Evolutionary conservation across 2,888 invertebrate genomes (phyloP).

Genomic region (Belgica antarctica): DNA sequence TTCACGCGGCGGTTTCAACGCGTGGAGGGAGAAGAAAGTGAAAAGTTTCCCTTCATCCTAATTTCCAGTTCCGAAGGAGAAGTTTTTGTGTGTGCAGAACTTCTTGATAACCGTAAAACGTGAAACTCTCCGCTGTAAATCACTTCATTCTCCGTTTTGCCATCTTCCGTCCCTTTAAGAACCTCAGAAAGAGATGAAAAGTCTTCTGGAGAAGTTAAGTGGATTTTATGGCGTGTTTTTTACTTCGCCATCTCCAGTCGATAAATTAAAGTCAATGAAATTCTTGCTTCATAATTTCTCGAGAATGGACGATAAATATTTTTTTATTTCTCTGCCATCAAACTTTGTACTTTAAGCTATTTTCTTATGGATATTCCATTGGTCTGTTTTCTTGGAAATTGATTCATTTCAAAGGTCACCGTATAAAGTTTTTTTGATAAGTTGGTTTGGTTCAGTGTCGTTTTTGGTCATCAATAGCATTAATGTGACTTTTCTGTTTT

Average conservation of each 20-base stretch:
- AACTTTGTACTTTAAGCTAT: no score
- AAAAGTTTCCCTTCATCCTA: not conserved
- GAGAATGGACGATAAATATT: not conserved
- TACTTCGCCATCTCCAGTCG: not conserved
- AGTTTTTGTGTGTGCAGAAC: not conserved
- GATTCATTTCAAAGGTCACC: no score
- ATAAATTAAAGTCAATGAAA: not conserved
- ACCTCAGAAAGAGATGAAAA: not conserved
- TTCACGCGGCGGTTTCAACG: not conserved
- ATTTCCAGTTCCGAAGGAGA: not conserved
- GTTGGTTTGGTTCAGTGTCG: no score
- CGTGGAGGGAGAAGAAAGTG: not conserved
- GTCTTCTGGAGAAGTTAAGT: not conserved
- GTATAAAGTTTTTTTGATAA: no score
- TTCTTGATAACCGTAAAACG: slow-evolving; percentile 6
- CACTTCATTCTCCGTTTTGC: not conserved
- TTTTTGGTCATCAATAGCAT: no score
- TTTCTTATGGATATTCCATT: no score
- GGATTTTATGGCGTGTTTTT: not conserved
- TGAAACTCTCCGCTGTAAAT: not conserved
- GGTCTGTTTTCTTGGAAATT: no score
- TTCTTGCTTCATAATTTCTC: not conserved
- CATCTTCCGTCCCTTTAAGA: not conserved
- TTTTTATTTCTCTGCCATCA: not conserved
- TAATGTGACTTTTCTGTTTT: no score